Percentiles rank a stretch among this genome's conserved stretches.
phyloP scores from a whole-genome alignment of 2,113 vertebrate species.

The Podocnemis expansa region DNA sequence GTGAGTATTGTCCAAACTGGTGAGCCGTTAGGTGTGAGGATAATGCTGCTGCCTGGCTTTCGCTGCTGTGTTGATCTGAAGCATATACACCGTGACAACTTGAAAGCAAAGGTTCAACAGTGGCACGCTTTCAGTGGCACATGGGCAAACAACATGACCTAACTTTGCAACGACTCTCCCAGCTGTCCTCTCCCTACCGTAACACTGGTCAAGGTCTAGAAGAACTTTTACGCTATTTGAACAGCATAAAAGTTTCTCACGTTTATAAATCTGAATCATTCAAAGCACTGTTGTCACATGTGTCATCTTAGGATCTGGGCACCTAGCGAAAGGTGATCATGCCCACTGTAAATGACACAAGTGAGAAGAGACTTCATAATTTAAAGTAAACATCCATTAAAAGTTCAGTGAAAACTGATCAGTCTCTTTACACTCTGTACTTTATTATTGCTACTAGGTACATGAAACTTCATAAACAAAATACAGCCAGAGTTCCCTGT shows the following conservation, averaged over 20 bases:
- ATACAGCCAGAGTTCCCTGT: background rate
- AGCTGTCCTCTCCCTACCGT: background rate
- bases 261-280: background rate
- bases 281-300: background rate
- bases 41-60: background rate
- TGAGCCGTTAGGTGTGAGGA: background rate
- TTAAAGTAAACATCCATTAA: fast-evolving
- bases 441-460: background rate
- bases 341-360: fast-evolving
- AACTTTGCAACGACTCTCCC: background rate
- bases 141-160: background rate
- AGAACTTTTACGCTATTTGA: background rate
- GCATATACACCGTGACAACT: fast-evolving
- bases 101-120: background rate
- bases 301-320: background rate
- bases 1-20: background rate
- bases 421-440: background rate
- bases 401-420: background rate
- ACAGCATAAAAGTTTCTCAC: background rate
- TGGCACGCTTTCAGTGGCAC: background rate
- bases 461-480: background rate
- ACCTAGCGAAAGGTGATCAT: background rate
- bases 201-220: background rate
- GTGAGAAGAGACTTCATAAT: background rate
- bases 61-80: background rate